Conservation (phyloP, 2,113 vertebrate species). For the Gopherus evgoodei region DNA sequence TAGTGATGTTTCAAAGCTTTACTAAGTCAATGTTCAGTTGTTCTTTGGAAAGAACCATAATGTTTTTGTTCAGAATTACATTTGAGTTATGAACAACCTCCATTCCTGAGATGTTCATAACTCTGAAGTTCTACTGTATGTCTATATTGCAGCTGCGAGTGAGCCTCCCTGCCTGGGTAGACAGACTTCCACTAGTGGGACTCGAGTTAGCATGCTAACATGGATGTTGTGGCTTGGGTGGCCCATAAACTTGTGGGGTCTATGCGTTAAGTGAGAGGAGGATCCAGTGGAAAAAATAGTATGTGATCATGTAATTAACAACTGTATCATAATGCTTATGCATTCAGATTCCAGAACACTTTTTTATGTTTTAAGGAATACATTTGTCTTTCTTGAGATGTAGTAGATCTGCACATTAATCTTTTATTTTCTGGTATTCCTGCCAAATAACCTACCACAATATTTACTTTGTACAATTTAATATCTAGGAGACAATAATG, state of each 20-base stretch:
- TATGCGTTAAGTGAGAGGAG: conserved; percentile 20
- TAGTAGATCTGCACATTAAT: fast-evolving
- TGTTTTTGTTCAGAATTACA: too few relatives aligned
- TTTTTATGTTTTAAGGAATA: not conserved
- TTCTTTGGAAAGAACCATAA: too few relatives aligned
- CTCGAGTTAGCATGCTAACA: not conserved
- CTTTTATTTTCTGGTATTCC: not conserved
- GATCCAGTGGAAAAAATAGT: not conserved
- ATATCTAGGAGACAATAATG: conserved; percentile 10
- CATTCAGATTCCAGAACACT: not conserved
- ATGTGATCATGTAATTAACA: not conserved
- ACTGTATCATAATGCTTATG: not conserved
- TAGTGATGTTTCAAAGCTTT: too few relatives aligned
- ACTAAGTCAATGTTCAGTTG: too few relatives aligned
- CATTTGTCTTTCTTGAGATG: not conserved
- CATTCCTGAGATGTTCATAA: too few relatives aligned
- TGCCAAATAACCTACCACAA: not conserved
- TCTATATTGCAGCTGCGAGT: not conserved
- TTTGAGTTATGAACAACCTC: too few relatives aligned
- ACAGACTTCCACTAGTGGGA: not conserved
- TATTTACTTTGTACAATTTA: not conserved
- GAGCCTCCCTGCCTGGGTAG: not conserved
- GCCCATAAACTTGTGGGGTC: conserved; percentile 8
- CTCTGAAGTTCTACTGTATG: not conserved
- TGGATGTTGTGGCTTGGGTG: conserved; percentile 26